phyloP scores from a whole-genome alignment of 2,113 vertebrate genomes.

The Aegotheles bennettii region DNA sequence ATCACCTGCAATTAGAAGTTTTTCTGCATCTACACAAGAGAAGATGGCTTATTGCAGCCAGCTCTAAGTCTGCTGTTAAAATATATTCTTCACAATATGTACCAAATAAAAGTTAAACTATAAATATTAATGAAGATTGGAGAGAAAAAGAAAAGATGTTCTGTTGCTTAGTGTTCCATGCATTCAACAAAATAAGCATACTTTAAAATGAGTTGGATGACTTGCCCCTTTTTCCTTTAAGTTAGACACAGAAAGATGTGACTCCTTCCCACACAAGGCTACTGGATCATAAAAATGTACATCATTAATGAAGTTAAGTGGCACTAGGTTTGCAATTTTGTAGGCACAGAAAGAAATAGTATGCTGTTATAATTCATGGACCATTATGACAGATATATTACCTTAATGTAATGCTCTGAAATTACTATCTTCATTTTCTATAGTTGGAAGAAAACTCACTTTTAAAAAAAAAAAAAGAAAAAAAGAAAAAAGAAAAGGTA shows the following conservation, averaged over 20 bases:
- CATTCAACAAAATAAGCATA: slow-evolving; percentile 27
- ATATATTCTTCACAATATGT: slow-evolving; percentile 33
- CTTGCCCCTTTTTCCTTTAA: slow-evolving; percentile 17
- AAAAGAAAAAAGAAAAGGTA: background rate
- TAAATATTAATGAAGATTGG: slow-evolving; percentile 50
- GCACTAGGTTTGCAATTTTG: slow-evolving; percentile 39
- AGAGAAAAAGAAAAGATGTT: slow-evolving; percentile 17
- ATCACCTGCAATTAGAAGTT: slow-evolving; percentile 33
- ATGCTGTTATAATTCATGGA: slow-evolving; percentile 33
- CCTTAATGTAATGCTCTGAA: slow-evolving; percentile 44
- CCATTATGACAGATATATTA: slow-evolving; percentile 47
- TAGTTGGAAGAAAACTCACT: background rate
- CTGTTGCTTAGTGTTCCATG: slow-evolving; percentile 21
- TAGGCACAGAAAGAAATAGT: slow-evolving; percentile 31
- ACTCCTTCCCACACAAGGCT: slow-evolving; percentile 49
- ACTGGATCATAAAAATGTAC: slow-evolving; percentile 50
- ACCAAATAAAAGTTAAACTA: slow-evolving; percentile 43
- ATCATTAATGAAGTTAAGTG: slow-evolving; percentile 57
- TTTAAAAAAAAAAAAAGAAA: background rate
- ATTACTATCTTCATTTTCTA: slow-evolving; percentile 20
- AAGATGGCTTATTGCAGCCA: background rate
- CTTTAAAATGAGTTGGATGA: slow-evolving; percentile 22
- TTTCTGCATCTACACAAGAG: slow-evolving; percentile 2
- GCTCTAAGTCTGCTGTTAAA: slow-evolving; percentile 2
- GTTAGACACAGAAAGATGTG: slow-evolving; percentile 35